Evolutionary conservation across 2,888 invertebrate genomes (phyloP), one percentile per base, ranked within the genome.

Genomic region (Eupithecia centaureata): DNA sequence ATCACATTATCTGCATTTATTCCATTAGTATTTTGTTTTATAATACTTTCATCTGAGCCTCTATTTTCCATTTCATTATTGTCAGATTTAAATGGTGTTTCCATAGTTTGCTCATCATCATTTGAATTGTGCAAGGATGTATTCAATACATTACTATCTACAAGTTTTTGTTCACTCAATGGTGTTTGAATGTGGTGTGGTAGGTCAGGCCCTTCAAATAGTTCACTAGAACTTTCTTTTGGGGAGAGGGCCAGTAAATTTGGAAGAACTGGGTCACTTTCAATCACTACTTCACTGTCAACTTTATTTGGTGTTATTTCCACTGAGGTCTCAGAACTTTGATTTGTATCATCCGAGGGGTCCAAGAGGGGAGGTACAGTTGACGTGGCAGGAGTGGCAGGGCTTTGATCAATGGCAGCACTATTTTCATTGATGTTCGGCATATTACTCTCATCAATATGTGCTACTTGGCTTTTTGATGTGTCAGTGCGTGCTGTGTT

Each of bases 91-190:
- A 27, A 32, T 27, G 57, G 51, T 33, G 64, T 69, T 64, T 67
- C 67, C n/a, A 42, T 28, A 18, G 63, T 30, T 12, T 59, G 68
- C 15, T 61, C 56, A 38, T 56, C 70, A 32, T 51, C 61, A 63
- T 61, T 68, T 38, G 42, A 35, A 47, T 59, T 57, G 52, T 73
- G 64, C 22, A 76, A 65, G 67, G 85, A 83, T 64, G 70, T 73
- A 75, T 86, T 87, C 73, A 79, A 78, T 76, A 86, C 87, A 70
- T 73, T 73, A 60, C 52, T 79, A 47, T 81, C 80, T 73, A 61
- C 69, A 57, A 73, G 67, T 63, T 81, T 79, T 56, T 80, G 67
- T 68, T 83, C 77, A 61, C 65, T 66, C 65, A 76, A 56, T 62
- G 75, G 72, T 64, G 79, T 77, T 72, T 80, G 78, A 63, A 81